Conservation (phyloP, 2,888 invertebrate species). For the Halictus ligatus region DNA sequence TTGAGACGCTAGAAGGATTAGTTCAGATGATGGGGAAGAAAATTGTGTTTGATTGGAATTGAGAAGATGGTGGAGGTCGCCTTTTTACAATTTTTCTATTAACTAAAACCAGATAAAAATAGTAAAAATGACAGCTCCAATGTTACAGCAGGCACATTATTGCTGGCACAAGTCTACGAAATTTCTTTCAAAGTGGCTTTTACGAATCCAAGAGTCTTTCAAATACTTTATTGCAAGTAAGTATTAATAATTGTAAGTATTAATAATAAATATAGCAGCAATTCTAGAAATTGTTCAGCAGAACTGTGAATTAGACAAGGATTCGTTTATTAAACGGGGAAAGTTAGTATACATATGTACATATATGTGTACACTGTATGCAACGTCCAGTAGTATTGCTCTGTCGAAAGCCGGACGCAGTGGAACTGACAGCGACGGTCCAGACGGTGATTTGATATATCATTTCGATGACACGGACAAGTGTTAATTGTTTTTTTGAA, state of each 20-base stretch:
- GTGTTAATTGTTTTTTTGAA: not conserved
- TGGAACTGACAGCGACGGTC: not conserved
- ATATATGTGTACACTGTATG: not conserved
- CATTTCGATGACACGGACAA: not conserved
- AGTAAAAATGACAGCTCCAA: no score
- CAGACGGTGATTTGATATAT: constrained; percentile 18
- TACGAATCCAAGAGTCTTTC: not conserved
- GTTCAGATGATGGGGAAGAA: no score
- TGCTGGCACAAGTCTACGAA: no score
- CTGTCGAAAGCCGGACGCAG: not conserved
- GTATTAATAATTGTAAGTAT: not conserved
- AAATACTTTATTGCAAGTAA: not conserved
- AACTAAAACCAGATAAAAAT: no score
- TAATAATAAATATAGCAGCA: not conserved
- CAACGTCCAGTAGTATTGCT: not conserved
- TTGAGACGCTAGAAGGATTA: no score
- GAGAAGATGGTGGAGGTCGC: no score
- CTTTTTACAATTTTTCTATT: no score
- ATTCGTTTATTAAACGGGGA: not conserved
- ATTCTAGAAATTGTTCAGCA: not conserved
- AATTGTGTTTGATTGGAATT: no score
- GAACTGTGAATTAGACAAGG: not conserved
- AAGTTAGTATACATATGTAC: not conserved
- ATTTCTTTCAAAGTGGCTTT: not conserved
- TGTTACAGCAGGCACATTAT: no score